Evolutionary conservation across 1,140 invertebrate species (phyloP).

Genomic region (Oreohelix idahoensis): DNA sequence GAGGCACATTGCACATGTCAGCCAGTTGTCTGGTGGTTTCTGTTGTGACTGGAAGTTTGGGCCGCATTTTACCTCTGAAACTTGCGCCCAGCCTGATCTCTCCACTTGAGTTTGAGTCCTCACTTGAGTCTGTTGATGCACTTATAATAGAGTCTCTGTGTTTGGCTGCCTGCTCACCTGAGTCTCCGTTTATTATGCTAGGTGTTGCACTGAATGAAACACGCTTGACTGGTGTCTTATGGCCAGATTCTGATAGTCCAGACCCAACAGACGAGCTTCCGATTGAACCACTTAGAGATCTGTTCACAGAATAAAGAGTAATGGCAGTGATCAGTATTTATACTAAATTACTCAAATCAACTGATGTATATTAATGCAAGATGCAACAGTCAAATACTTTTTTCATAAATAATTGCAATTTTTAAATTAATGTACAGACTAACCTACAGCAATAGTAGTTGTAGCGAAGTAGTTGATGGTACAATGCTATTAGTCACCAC

Average conservation of each 20-base stretch:
- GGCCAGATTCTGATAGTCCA: slow-evolving; percentile 34
- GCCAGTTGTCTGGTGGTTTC: slow-evolving; percentile 68
- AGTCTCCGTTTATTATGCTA: slow-evolving; percentile 66
- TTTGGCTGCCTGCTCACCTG: slow-evolving; percentile 54
- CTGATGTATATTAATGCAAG: no score
- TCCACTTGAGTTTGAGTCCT: slow-evolving; percentile 68
- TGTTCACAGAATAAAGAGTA: background rate
- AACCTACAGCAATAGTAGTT: no score
- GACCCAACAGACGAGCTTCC: slow-evolving; percentile 19
- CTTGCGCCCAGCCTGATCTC: slow-evolving; percentile 53
- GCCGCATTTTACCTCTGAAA: slow-evolving; percentile 58
- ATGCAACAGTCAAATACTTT: no score
- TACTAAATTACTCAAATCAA: no score
- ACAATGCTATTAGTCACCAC: no score
- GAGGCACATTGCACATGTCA: slow-evolving; percentile 61
- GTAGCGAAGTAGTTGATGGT: no score
- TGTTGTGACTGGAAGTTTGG: slow-evolving; percentile 67
- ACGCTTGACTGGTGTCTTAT: slow-evolving; percentile 65
- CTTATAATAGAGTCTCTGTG: slow-evolving; percentile 69
- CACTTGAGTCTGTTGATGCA: slow-evolving; percentile 68
- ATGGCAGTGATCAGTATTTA: background rate
- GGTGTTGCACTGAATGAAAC: slow-evolving; percentile 70
- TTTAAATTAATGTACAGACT: no score
- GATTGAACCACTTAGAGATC: slow-evolving; percentile 37
- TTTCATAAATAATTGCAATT: no score